Evolutionary conservation across 2,113 vertebrate species (phyloP).

Genomic region (Semicossyphus pulcher): DNA sequence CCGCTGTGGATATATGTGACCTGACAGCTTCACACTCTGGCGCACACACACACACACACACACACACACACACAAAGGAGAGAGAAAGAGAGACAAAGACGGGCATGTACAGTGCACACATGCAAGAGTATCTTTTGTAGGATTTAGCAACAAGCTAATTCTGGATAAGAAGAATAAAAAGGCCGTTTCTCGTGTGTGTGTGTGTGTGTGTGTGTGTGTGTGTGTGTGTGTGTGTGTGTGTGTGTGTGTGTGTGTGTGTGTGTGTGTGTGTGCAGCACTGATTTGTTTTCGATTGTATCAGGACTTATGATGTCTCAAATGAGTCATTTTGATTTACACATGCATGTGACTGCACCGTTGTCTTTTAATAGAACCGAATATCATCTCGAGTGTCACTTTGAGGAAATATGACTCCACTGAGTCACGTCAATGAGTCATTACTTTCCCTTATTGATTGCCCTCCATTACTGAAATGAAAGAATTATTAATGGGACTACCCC

Average conservation of each 20-base stretch:
- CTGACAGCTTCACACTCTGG: constrained; percentile 75
- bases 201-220: constrained; percentile 18
- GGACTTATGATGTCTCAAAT: constrained; percentile 5
- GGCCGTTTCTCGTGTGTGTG: not conserved
- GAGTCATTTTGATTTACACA: constrained; percentile 54
- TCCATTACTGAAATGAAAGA: constrained; percentile 76
- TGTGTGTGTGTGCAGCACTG: constrained; percentile 11
- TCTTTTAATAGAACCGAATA: constrained; percentile 60
- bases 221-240: constrained; percentile 15
- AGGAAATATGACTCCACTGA: constrained; percentile 65
- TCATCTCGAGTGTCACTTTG: constrained; percentile 45
- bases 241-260: constrained; percentile 14
- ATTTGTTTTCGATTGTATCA: constrained; percentile 24
- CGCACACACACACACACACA: constrained; percentile 36
- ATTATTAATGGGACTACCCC: constrained; percentile 52
- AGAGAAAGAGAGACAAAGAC: constrained; percentile 16
- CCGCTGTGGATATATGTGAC: constrained; percentile 73
- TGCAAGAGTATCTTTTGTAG: not conserved
- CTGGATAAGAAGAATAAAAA: not conserved
- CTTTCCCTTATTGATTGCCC: constrained; percentile 69
- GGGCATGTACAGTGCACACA: constrained; percentile 13
- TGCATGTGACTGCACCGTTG: constrained; percentile 2
- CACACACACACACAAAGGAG: constrained; percentile 6
- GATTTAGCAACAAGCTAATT: constrained; percentile 12
- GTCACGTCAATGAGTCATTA: constrained; percentile 69